phyloP scores from a whole-genome alignment of 2,888 invertebrate species.

The Baronia brevicornis region DNA sequence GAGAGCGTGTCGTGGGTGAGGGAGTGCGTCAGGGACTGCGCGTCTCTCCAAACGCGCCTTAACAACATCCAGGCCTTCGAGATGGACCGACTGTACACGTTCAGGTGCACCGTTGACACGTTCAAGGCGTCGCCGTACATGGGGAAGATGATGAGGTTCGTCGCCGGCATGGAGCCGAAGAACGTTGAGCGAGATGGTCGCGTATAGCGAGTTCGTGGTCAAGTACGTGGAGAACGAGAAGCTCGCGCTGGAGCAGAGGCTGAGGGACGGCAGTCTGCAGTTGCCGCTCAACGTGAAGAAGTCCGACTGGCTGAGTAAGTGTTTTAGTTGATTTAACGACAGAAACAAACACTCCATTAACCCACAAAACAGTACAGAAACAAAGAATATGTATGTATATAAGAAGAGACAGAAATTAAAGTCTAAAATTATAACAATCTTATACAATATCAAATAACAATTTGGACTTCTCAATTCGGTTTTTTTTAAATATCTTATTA shows the following conservation, averaged over 20 bases:
- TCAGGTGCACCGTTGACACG: conserved; percentile 17
- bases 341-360: background rate
- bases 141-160: conserved; percentile 19
- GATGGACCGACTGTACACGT: conserved; percentile 21
- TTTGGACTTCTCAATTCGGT: too few relatives aligned
- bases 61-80: conserved; percentile 17
- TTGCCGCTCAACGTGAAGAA: conserved; percentile 16
- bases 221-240: conserved; percentile 20
- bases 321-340: too few relatives aligned
- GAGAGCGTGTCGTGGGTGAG: conserved; percentile 18
- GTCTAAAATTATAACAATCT: too few relatives aligned
- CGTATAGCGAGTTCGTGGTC: conserved; percentile 22
- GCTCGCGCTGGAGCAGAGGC: conserved; percentile 7
- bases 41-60: background rate
- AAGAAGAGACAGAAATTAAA: too few relatives aligned
- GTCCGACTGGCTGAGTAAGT: conserved; percentile 17
- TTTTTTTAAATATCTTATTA: too few relatives aligned
- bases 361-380: background rate
- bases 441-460: too few relatives aligned
- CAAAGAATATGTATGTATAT: conserved; percentile 16
- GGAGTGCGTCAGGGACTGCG: background rate
- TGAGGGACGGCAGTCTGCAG: conserved; percentile 11
- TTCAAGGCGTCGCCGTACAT: conserved; percentile 19
- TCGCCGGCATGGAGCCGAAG: conserved; percentile 17
- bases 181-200: conserved; percentile 21